Evolutionary conservation across 1,140 invertebrate genomes (phyloP).

Genomic region (Luehdorfia chinensis): DNA sequence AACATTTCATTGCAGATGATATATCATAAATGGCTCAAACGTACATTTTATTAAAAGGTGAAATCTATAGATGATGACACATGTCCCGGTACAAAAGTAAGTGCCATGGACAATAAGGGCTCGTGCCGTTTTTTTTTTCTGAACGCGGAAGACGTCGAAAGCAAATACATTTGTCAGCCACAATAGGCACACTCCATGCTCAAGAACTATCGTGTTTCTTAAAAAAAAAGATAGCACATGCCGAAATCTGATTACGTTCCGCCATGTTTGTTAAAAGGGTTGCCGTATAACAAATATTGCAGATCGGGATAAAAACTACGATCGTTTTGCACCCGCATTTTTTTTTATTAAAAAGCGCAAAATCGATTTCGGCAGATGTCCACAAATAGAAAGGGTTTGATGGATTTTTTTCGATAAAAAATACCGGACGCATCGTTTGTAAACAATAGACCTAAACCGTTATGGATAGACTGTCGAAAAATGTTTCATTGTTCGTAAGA

Average conservation of each 20-base stretch:
- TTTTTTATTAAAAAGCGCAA: slow-evolving; percentile 65
- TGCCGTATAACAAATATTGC: slow-evolving; percentile 55
- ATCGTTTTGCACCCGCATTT: slow-evolving; percentile 59
- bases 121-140: slow-evolving; percentile 69
- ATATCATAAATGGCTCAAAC: background rate
- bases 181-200: slow-evolving; percentile 67
- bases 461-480: slow-evolving; percentile 61
- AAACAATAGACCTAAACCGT: slow-evolving; percentile 61
- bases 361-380: slow-evolving; percentile 75
- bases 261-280: slow-evolving; percentile 70
- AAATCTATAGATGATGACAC: slow-evolving; percentile 37
- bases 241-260: slow-evolving; percentile 69
- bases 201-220: slow-evolving; percentile 71
- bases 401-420: slow-evolving; percentile 63
- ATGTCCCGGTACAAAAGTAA: slow-evolving; percentile 24
- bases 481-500: slow-evolving; percentile 57
- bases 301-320: slow-evolving; percentile 47
- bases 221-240: slow-evolving; percentile 65
- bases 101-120: slow-evolving; percentile 40
- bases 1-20: background rate
- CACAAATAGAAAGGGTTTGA: slow-evolving; percentile 72
- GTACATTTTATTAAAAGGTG: slow-evolving; percentile 12
- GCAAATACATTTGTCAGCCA: slow-evolving; percentile 65
- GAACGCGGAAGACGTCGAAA: slow-evolving; percentile 65
- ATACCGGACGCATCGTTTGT: slow-evolving; percentile 51